A percentile compares a stretch with the other conserved stretches of the same genome.
phyloP scores from a whole-genome alignment of 2,888 invertebrate species.

The Pycnomerus fuliginosus region DNA sequence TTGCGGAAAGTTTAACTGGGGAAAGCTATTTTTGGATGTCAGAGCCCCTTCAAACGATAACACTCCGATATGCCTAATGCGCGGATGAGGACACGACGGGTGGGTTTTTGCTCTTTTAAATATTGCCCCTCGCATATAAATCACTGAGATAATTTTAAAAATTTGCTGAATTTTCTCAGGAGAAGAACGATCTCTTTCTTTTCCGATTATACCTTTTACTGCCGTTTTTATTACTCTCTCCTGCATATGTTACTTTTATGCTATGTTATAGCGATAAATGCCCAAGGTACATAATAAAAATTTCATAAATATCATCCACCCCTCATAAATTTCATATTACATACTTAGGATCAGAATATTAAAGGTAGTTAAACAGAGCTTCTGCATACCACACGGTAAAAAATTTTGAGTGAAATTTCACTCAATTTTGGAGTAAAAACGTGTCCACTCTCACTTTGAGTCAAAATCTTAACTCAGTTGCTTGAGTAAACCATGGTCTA shows the following conservation, averaged over 20 bases:
- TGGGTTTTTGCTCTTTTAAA: conserved; percentile 12
- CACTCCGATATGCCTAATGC: conserved; percentile 9
- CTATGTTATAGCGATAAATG: conserved; percentile 17
- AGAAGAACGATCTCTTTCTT: conserved; percentile 10
- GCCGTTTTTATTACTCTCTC: conserved; percentile 14
- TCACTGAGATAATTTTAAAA: conserved; percentile 22
- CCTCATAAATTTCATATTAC: conserved; percentile 15
- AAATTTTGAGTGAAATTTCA: no score
- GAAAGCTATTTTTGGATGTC: conserved; percentile 10
- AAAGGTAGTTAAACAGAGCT: conserved; percentile 6
- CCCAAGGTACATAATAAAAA: conserved; percentile 15
- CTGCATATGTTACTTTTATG: conserved; percentile 18
- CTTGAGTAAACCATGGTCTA: no score
- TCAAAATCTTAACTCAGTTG: no score
- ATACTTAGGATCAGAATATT: conserved; percentile 5
- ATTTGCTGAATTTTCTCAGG: conserved; percentile 20
- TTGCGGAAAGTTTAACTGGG: conserved; percentile 5
- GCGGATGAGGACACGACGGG: conserved; percentile 11
- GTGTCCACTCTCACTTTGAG: no score
- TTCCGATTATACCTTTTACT: conserved; percentile 17
- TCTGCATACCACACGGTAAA: no score
- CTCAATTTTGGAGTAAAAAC: no score
- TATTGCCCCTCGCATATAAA: conserved; percentile 18
- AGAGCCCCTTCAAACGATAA: conserved; percentile 6
- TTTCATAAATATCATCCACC: conserved; percentile 17